A percentile compares a stretch with the other conserved stretches of the same genome.
phyloP scores from a whole-genome alignment of 2,888 invertebrate genomes.

The Spisula solida region DNA sequence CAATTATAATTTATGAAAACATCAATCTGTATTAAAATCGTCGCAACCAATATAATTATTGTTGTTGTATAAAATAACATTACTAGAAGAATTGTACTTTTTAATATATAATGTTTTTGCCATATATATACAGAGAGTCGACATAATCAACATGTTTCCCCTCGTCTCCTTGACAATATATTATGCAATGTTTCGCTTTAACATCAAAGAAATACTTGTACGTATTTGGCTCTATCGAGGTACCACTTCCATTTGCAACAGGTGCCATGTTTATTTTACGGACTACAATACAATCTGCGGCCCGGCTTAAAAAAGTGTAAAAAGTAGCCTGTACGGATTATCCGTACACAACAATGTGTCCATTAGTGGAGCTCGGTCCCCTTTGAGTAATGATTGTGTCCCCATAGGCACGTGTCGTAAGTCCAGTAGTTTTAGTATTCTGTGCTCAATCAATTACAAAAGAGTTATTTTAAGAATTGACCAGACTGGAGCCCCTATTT shows the following conservation, averaged over 20 bases:
- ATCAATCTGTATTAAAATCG: no score
- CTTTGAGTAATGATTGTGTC: constrained; percentile 56
- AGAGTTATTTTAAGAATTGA: constrained; percentile 20
- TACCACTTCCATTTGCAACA: constrained; percentile 39
- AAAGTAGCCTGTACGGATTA: constrained; percentile 56
- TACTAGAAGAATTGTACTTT: no score
- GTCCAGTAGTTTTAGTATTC: constrained; percentile 27
- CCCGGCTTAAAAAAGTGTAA: constrained; percentile 54
- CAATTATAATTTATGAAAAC: no score
- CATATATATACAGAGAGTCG: no score
- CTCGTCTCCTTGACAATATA: not conserved
- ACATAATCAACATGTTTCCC: no score
- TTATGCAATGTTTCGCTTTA: not conserved
- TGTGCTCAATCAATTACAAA: constrained; percentile 31
- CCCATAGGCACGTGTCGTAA: constrained; percentile 49
- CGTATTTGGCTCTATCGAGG: constrained; percentile 25
- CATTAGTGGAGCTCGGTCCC: constrained; percentile 54
- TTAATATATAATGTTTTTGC: no score
- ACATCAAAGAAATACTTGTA: constrained; percentile 52
- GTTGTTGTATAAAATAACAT: no score
- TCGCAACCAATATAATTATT: no score
- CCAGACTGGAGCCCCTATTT: constrained; percentile 36
- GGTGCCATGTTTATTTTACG: constrained; percentile 56
- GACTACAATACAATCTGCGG: constrained; percentile 34
- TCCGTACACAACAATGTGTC: constrained; percentile 47